Evolutionary conservation across 2,797 vertebrate genomes (phyloP).

Genomic region (Gymnodraco acuticeps): DNA sequence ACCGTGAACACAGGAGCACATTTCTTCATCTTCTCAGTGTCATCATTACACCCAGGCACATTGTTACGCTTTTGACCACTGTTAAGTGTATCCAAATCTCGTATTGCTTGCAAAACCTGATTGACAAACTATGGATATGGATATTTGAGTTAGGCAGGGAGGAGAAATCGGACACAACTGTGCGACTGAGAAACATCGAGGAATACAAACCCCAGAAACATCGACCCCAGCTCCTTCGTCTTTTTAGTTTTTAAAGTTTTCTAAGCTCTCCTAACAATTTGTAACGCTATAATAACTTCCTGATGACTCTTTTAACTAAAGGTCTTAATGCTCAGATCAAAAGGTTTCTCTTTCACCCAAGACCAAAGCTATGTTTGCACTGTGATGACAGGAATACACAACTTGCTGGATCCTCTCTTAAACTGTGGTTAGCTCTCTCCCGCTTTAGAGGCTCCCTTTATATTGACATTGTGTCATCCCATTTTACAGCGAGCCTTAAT

Average conservation of each 20-base stretch:
- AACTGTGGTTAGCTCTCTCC: background rate
- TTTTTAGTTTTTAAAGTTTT: background rate
- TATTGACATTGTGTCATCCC: background rate
- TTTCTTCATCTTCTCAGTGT: background rate
- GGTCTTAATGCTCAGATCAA: constrained; percentile 7
- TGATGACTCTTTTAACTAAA: background rate
- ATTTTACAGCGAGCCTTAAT: background rate
- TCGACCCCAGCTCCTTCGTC: background rate
- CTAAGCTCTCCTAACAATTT: background rate
- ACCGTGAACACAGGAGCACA: background rate
- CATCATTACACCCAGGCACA: no score
- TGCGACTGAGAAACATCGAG: background rate
- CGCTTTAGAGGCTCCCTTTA: background rate
- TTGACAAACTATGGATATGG: background rate
- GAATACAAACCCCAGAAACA: background rate
- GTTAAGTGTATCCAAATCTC: background rate
- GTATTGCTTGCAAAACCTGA: background rate
- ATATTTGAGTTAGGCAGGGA: background rate
- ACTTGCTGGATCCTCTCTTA: background rate
- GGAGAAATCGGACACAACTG: constrained; percentile 9
- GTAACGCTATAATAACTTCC: background rate
- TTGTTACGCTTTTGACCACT: background rate
- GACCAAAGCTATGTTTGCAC: background rate
- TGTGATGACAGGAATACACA: background rate
- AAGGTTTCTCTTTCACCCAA: background rate